Base-by-base conservation (phyloP, 2,797 vertebrate genomes). In the Chiroxiphia lanceolata region DNA sequence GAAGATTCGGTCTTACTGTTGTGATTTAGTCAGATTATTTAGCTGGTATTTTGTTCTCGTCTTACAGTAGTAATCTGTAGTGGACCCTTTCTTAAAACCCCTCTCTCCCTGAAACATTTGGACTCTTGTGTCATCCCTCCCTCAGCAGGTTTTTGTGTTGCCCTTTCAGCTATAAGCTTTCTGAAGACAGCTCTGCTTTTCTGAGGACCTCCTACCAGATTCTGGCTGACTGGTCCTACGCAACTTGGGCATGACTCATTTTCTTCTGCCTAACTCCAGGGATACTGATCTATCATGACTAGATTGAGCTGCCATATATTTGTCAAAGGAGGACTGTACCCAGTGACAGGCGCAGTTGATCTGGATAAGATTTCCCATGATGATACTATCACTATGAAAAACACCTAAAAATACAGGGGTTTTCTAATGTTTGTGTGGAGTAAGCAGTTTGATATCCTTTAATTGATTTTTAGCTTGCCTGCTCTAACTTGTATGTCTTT, bases 201-300 rank as follows among this genome's bases (percentile, higher is more conserved):
- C 86, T 82, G 67, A 86, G 53, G 71, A 56, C 75, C 81, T 94
- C 87, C 83, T 89, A 65, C 65, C 33, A 36, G 6, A 23, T 79
- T 84, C 63, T 87, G 78, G 68, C 53, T 70, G 31, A 56, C 75
- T 93, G 60, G 48, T 94, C 87, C 91, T 69, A 89, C 23, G 12
- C 74, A 81, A 9, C 44, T 61, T 72, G 47, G 36, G 51, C 77
- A 82, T 96, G 95, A 95, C 77, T 97, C 88, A 93, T 87, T 90
- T 86, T 91, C 71, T 93, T 87, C 90, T 87, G 1, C 47, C 60
- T 50, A 78, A 65, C 79, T 68, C 63, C 36, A 17, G 72, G 34
- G 82, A 83, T 91, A 31, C 29, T 63, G n/a, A 80, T 81, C 85
- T 90, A 1, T 72, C 54, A 3, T n/a, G 85, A 27, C 23, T 42